A percentile compares a stretch with the other conserved stretches of the same genome.
Evolutionary conservation across 1,140 invertebrate species (phyloP).

Genomic region (Drosophila azteca): DNA sequence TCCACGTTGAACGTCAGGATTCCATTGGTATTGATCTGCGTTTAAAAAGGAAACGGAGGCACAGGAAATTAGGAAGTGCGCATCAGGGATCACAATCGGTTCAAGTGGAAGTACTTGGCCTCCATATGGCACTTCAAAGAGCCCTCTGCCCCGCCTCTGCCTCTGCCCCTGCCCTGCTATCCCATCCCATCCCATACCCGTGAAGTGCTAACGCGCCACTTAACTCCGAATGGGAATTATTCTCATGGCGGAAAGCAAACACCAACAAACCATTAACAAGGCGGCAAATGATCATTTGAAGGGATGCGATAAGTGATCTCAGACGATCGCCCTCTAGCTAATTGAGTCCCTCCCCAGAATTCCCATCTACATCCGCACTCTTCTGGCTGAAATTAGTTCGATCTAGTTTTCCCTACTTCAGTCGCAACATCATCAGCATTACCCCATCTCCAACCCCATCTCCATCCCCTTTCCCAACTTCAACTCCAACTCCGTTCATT

Average conservation of each 20-base stretch:
- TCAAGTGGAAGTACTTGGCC: constrained; percentile 48
- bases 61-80: constrained; percentile 23
- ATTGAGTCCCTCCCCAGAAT: constrained; percentile 50
- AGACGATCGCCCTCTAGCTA: constrained; percentile 21
- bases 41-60: constrained; percentile 21
- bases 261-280: constrained; percentile 75
- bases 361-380: constrained; percentile 27
- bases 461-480: too few relatives aligned
- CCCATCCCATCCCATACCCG: neutral
- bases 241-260: constrained; percentile 72
- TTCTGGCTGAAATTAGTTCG: constrained; percentile 38
- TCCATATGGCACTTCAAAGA: constrained; percentile 61
- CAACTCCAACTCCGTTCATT: neutral
- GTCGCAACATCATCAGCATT: too few relatives aligned
- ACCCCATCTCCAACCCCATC: too few relatives aligned
- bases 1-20: constrained; percentile 95
- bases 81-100: neutral
- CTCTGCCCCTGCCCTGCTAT: too few relatives aligned
- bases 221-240: constrained; percentile 46
- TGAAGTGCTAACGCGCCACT: constrained; percentile 74
- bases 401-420: neutral
- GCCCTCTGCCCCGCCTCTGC: constrained; percentile 6
- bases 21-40: constrained; percentile 95
- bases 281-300: constrained; percentile 54
- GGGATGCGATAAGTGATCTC: constrained; percentile 23